phyloP scores from a whole-genome alignment of 2,797 vertebrate species.

The Lepilemur septentrionalis region DNA sequence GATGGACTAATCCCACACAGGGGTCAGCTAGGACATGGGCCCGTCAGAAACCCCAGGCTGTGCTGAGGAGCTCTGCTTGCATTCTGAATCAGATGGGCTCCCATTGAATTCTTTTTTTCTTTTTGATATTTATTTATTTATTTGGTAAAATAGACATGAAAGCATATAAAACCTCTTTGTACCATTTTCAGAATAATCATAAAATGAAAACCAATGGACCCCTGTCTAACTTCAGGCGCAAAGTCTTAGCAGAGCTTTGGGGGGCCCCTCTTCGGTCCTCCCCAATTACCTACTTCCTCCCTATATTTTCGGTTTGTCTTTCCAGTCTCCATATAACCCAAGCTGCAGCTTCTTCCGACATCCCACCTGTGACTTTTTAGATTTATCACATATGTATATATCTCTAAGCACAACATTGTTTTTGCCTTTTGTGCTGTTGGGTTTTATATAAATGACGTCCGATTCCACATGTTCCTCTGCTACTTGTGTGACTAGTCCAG shows the following conservation, averaged over 20 bases:
- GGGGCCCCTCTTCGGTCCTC: neutral
- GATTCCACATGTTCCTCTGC: neutral
- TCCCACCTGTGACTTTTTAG: neutral
- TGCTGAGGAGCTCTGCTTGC: neutral
- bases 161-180: neutral
- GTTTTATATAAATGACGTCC: too few relatives aligned
- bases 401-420: neutral
- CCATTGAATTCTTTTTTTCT: neutral
- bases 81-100: rapidly evolving
- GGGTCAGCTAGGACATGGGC: rapidly evolving
- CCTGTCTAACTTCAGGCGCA: neutral
- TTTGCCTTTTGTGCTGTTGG: neutral
- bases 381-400: neutral
- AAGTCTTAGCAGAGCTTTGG: neutral
- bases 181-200: neutral
- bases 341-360: too few relatives aligned
- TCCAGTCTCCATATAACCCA: too few relatives aligned
- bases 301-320: neutral
- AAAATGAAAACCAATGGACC: too few relatives aligned
- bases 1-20: too few relatives aligned
- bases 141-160: neutral
- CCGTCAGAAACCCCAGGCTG: rapidly evolving
- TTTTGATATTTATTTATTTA: neutral
- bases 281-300: neutral
- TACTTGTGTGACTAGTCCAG: neutral